Percentiles rank a stretch among this genome's conserved stretches.
These are phyloP conservation scores for Eurypyga helias DNA, from an alignment of 2,113 vertebrate species.

Conservation along the genomic window DNA sequence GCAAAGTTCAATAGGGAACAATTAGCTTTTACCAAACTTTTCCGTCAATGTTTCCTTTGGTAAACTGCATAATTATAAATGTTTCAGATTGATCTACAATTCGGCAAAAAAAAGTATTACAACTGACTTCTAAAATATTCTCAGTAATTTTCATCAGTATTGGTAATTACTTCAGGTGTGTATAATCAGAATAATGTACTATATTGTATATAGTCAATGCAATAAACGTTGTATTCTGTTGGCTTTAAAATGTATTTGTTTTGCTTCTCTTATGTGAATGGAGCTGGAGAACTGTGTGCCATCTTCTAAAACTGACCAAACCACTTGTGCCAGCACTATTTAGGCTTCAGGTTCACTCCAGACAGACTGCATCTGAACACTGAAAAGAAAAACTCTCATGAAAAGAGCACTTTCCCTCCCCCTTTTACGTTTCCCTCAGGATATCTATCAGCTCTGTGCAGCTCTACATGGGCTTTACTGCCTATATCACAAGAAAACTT, in stretches of 20 bases:
- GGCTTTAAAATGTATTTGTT: not conserved
- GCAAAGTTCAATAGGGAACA: not conserved
- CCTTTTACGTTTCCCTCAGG: not conserved
- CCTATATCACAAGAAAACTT: constrained; percentile 12
- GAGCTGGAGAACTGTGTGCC: not conserved
- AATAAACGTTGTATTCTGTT: not conserved
- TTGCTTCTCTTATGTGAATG: not conserved
- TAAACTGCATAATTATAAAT: not conserved
- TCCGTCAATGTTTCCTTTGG: not conserved
- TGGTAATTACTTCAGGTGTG: not conserved
- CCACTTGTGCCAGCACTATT: not conserved
- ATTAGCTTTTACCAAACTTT: not conserved
- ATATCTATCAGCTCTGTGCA: constrained; percentile 6
- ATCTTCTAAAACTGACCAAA: not conserved
- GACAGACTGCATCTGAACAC: not conserved
- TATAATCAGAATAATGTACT: not conserved
- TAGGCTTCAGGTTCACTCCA: constrained; percentile 1
- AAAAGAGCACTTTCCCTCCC: not conserved
- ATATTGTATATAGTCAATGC: not conserved
- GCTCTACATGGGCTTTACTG: constrained; percentile 3
- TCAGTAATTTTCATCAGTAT: not conserved
- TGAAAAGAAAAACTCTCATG: not conserved
- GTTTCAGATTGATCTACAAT: not conserved
- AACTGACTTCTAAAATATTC: not conserved
- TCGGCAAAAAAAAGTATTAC: not conserved